Evolutionary conservation across 2,113 vertebrate genomes (phyloP), one percentile per base, ranked within the genome.

Genomic region (Atrichornis clamosus): DNA sequence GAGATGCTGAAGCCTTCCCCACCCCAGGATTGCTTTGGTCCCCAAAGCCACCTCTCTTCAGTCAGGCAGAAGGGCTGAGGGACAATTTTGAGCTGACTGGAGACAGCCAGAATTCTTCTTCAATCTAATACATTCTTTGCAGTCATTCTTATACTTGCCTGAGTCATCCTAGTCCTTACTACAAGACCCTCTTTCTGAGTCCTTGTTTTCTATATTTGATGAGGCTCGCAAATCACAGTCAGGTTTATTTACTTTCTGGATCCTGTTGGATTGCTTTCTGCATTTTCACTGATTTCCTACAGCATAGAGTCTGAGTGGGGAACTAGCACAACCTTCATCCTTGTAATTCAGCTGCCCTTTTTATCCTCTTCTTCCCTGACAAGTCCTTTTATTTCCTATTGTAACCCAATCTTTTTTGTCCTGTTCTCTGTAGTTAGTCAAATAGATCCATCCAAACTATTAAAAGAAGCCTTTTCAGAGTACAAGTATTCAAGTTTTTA

Each of bases 301-400:
- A 89, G 52, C 81, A 59, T n/a, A 41, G 41, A 63, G 15, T 85
- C 33, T 42, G 44, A 52, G 65, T 28, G 21, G 21, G 69, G 59
- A 91, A 39, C 62, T 47, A 72, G 47, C 28, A 56, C 17, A 91
- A 15, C 8, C 70, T 87, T 60, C 21, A 0, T 93, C 69, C 46
- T 85, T 80, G 37, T 15, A 80, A 83, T 65, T 94, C 78, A 90
- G 22, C 24, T 77, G 47, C 46, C 8, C 26, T 80, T 79, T 94
- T 93, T 68, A 85, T 79, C 46, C 50, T 73, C 15, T 67, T 79
- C 65, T 81, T 93, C 21, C 20, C 78, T 90, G 85, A 85, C 46
- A 91, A 87, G 33, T 72, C 27, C n/a, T 89, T 95, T 84, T 69
- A 75, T 94, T 85, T 90, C 77, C 65, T 85, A 79, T 82, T 91